Conservation (phyloP, 1,140 invertebrate genomes). For the Platorchestia sp. region DNA sequence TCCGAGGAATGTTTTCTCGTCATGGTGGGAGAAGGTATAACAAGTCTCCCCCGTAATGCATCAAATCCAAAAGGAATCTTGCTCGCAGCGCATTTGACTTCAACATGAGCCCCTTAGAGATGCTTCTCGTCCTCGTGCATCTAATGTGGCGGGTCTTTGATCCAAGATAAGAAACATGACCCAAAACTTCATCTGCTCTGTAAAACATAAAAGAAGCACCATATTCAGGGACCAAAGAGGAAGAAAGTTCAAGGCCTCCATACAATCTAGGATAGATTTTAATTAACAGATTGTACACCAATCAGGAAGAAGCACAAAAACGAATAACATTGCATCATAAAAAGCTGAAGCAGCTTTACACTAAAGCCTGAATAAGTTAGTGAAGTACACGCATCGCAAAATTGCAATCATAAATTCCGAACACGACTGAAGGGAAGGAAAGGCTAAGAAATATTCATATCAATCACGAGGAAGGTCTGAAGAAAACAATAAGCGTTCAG, state of each 20-base stretch:
- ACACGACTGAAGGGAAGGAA: neutral
- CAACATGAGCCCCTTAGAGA: neutral
- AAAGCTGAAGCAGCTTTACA: neutral
- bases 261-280: neutral
- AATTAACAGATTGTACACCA: neutral
- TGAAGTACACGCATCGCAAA: neutral
- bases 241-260: neutral
- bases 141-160: neutral
- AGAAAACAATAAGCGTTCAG: constrained; percentile 1
- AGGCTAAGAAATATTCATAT: constrained; percentile 2
- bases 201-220: neutral
- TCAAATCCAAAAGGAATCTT: no score
- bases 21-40: no score
- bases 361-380: neutral
- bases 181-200: neutral
- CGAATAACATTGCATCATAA: neutral
- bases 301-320: neutral
- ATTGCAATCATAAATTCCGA: neutral
- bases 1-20: no score
- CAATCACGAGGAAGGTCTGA: neutral
- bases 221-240: neutral
- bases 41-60: no score
- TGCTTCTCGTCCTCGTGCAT: neutral
- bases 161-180: neutral
- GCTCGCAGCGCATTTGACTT: no score